phyloP scores from a whole-genome alignment of 2,113 vertebrate genomes.

The Tenrec ecaudatus region DNA sequence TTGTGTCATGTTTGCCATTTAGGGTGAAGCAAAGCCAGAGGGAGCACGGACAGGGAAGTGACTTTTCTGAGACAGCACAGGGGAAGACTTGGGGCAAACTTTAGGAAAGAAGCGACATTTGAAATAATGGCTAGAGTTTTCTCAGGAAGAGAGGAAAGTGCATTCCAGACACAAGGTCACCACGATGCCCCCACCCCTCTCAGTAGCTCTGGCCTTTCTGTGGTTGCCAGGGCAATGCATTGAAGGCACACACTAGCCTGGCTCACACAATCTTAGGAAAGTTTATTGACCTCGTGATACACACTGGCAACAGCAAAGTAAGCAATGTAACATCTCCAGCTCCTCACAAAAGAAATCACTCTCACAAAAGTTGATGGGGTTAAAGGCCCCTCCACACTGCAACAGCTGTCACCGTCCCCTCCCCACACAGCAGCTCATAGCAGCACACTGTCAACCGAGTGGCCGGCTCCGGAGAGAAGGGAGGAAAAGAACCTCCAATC shows the following conservation, averaged over 20 bases:
- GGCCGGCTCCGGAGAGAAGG: not conserved
- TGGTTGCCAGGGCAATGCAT: slow-evolving; percentile 59
- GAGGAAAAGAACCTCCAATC: rapidly evolving
- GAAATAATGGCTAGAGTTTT: slow-evolving; percentile 21
- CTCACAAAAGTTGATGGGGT: slow-evolving; percentile 53
- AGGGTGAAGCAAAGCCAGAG: not conserved
- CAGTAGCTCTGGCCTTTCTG: not conserved
- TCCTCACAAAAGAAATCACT: slow-evolving; percentile 52
- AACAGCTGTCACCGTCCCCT: slow-evolving; percentile 31
- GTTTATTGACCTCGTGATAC: slow-evolving; percentile 53
- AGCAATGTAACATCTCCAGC: slow-evolving; percentile 38
- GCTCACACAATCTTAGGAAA: slow-evolving; percentile 24
- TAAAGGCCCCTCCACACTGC: slow-evolving; percentile 42
- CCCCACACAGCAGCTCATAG: slow-evolving; percentile 25
- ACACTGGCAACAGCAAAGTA: slow-evolving; percentile 9
- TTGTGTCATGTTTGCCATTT: not conserved
- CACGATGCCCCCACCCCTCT: not conserved
- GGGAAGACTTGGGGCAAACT: not conserved
- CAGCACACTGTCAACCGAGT: not conserved
- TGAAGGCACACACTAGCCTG: not conserved
- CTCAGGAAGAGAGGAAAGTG: not conserved
- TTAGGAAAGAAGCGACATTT: not conserved
- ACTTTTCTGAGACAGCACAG: not conserved
- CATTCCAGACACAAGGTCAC: slow-evolving; percentile 46
- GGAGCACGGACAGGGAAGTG: not conserved